These are phyloP conservation scores for Addax nasomaculatus DNA, from an alignment of 2,113 vertebrate genomes.

Conservation along the genomic window DNA sequence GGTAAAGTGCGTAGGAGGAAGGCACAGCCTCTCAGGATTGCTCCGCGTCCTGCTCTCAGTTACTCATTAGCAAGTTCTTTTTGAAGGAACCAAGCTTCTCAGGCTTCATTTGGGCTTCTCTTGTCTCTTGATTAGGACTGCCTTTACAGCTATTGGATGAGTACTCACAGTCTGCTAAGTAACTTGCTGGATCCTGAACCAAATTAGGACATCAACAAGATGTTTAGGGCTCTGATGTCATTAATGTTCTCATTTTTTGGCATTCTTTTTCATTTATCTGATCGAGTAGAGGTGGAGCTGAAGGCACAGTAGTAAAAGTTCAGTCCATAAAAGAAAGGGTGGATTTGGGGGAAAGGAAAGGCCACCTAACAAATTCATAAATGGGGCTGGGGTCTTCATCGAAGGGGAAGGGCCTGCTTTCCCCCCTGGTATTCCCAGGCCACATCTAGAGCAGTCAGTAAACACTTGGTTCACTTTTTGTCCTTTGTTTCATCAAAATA, in stretches of 20 bases:
- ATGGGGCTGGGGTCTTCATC: not conserved
- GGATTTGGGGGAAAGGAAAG: not conserved
- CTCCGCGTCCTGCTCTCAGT: not conserved
- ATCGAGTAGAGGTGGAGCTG: not conserved
- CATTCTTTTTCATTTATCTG: constrained; percentile 37
- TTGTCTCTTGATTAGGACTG: not conserved
- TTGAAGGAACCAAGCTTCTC: not conserved
- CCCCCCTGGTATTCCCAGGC: not conserved
- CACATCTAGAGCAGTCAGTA: not conserved
- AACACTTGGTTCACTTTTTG: not conserved
- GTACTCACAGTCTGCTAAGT: not conserved
- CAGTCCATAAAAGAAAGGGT: not conserved
- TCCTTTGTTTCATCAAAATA: constrained; percentile 35
- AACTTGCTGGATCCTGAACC: constrained; percentile 22
- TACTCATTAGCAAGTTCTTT: not conserved
- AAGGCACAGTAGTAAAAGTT: constrained; percentile 25
- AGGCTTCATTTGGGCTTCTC: not conserved
- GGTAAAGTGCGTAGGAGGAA: not conserved
- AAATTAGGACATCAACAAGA: constrained; percentile 27
- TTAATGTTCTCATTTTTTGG: constrained; percentile 25
- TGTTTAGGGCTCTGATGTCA: constrained; percentile 12
- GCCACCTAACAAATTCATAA: not conserved
- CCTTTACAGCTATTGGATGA: constrained; percentile 5
- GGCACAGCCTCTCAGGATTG: not conserved
- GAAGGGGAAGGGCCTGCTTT: not conserved